Evolutionary conservation across 2,888 invertebrate genomes (phyloP), one percentile per base, ranked within the genome.

Genomic region (Carpatolechia fugitivella): DNA sequence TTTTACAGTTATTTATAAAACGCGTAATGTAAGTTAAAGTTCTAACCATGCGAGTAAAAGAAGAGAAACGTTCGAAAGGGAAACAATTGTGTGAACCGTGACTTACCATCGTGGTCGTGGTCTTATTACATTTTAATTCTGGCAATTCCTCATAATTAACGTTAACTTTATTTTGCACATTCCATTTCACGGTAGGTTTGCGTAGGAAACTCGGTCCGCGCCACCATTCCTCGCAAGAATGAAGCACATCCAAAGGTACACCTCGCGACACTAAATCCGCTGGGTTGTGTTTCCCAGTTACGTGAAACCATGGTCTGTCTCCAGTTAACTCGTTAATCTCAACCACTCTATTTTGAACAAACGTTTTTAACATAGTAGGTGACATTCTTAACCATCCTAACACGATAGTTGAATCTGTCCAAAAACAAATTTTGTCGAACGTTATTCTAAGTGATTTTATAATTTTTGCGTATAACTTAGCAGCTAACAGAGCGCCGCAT

Each of bases 301-400:
- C 54, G 13, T 56, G 56, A 24, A 13, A 41, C 59, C 59, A 59
- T 10, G 6, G 14, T 14, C 24, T 14, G 36, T 56, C 60, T 38
- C 55, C 51, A 10, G 58, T 58, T 14, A 58, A 18, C n/a, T 60
- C 57, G 40, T 60, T 56, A 11, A 60, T 57, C 40, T 56, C 35
- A 10, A 46, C 24, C n/a, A n/a, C n/a, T n/a, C n/a, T n/a, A n/a
- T n/a, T n/a, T n/a, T n/a, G n/a, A n/a, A n/a, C n/a, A n/a, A n/a
- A 57, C 57, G 53, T 35, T 48, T 55, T 58, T 51, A 58, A 50
- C 36, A 53, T 33, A 18, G 38, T 30, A 31, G 55, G 54, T 31
- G 55, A 46, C 49, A 50, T 58, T 11, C 11, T 14, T 1, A 30
- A 14, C n/a, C n/a, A n/a, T n/a, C n/a, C n/a, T n/a, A n/a, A n/a